A percentile compares a stretch with the other conserved stretches of the same genome.
These are phyloP conservation scores for Peromyscus californicus DNA, from an alignment of 2,113 vertebrate genomes.

Conservation along the genomic window DNA sequence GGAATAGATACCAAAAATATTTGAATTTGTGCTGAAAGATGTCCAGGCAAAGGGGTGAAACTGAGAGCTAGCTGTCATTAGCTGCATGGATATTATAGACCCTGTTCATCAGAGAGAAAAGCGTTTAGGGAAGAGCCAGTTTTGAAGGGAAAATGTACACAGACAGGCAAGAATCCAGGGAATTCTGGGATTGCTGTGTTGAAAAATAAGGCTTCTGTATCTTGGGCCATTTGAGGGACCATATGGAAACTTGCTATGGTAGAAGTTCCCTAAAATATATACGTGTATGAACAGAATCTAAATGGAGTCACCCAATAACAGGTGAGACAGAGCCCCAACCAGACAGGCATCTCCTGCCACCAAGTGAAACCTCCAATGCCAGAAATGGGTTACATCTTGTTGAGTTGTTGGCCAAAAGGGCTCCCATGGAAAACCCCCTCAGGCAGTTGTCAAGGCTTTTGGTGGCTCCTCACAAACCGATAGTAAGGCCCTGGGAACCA, in stretches of 20 bases:
- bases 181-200: slow-evolving; percentile 12
- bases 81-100: neutral
- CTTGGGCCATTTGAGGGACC: neutral
- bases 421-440: neutral
- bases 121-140: neutral
- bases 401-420: neutral
- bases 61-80: neutral
- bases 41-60: neutral
- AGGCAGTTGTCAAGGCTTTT: neutral
- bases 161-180: neutral
- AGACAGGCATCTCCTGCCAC: neutral
- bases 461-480: neutral
- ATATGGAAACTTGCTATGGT: neutral
- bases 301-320: neutral
- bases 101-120: neutral
- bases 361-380: neutral
- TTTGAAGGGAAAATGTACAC: slow-evolving; percentile 30
- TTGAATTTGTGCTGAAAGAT: slow-evolving; percentile 24
- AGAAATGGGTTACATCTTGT: neutral
- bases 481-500: neutral
- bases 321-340: neutral
- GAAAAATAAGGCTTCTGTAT: neutral
- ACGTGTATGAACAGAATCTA: neutral
- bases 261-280: neutral
- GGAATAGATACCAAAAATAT: slow-evolving; percentile 22